Evolutionary conservation across 2,113 vertebrate species (phyloP).

Genomic region (Ictalurus punctatus): DNA sequence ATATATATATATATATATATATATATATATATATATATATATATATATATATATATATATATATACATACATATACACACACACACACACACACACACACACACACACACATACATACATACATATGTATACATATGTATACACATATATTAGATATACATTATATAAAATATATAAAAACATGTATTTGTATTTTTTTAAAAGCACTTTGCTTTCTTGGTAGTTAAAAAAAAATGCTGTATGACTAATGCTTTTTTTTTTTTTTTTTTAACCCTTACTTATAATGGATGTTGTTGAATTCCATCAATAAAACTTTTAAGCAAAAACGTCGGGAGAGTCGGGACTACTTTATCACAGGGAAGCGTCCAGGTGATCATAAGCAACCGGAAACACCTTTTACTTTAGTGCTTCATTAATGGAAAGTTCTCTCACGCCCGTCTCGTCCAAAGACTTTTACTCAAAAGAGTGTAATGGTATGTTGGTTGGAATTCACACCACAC

Average conservation of each 20-base stretch:
- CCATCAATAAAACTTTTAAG: neutral
- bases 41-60: no score
- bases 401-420: neutral
- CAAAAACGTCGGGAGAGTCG: neutral
- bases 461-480: neutral
- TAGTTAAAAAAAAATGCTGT: neutral
- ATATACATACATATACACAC: no score
- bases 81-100: no score
- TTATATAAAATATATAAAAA: no score
- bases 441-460: neutral
- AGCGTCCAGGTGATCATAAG: neutral
- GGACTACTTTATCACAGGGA: neutral
- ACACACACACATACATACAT: no score
- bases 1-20: no score
- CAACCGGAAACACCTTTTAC: neutral
- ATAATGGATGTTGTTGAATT: neutral
- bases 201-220: neutral
- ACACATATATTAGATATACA: no score
- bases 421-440: neutral
- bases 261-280: neutral
- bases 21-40: no score
- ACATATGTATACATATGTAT: no score
- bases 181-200: neutral
- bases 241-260: no score
- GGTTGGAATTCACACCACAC: neutral